Base-by-base conservation (phyloP, 2,888 invertebrate genomes). In the Trichopria drosophilae region DNA sequence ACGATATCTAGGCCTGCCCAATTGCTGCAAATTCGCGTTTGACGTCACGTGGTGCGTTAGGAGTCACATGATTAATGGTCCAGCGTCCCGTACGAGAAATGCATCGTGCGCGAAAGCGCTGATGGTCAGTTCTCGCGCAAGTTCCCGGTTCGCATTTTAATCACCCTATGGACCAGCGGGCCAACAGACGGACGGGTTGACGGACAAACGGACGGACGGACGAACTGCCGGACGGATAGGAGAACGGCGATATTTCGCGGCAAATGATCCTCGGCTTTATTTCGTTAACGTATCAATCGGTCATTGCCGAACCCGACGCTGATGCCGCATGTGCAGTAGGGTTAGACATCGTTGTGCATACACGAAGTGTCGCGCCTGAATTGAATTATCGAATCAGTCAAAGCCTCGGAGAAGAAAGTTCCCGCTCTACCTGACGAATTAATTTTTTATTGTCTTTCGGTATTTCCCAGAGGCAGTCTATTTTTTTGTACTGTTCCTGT, bases 41-140 rank as follows among this genome's bases (percentile, higher is more conserved):
- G 65, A 66, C 63, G 67, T 68, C 69, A 60, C 58, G 59, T 53
- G 49, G 56, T 55, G 62, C 61, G 63, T 63, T 61, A 67, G 58
- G 55, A 52, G 60, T 60, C 63, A 57, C 64, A 64, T 69, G 69
- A 69, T 70, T 69, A 68, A 69, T 68, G 66, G 60, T 56, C 53
- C 57, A 19, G 32, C 50, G 53, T 49, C 53, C 58, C 53, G 46
- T 48, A 51, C 55, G 53, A 49, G 53, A 51, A 57, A 57, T 51
- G 53, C 45, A 41, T 45, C 45, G 47, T 3, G 10, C 13, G 18
- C 34, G 34, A 15, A 7, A 37, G 10, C 35, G 15, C 31, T 26
- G 26, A 9, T 26, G 26, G 10, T 26, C 2, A 2, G 19, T 7
- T 28, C 28, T 18, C 12, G 4, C 19, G 23, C 26, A 37, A 24